Evolutionary conservation across 2,113 vertebrate species (phyloP).

Genomic region (Cavia aperea): DNA sequence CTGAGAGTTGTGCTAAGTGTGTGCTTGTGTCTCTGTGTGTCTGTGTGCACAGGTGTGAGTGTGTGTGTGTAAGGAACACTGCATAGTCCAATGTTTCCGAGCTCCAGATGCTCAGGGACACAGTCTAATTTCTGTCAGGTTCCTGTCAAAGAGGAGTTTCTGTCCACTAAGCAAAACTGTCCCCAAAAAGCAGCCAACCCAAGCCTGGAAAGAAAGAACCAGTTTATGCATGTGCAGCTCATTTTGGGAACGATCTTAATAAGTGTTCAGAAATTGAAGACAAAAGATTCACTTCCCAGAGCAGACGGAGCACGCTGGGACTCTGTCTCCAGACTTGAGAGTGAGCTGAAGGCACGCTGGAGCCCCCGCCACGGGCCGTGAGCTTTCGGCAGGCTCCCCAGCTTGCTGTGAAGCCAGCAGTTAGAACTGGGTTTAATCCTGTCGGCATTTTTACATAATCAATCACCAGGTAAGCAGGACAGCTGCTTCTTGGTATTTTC

Average conservation of each 20-base stretch:
- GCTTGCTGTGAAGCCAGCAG: not conserved
- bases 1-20: too few relatives aligned
- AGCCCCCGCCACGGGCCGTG: accelerated
- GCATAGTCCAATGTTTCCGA: not conserved
- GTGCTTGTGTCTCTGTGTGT: too few relatives aligned
- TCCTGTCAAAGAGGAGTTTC: not conserved
- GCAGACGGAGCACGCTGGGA: not conserved
- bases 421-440: too few relatives aligned
- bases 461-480: not conserved
- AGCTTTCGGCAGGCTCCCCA: not conserved
- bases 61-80: not conserved
- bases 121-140: not conserved
- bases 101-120: not conserved
- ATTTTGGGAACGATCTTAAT: not conserved
- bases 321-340: not conserved
- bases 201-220: not conserved
- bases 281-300: not conserved
- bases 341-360: not conserved
- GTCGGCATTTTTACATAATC: not conserved
- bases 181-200: not conserved
- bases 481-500: not conserved
- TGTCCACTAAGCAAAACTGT: not conserved
- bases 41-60: not conserved
- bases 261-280: not conserved
- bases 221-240: not conserved